A percentile compares a stretch with the other conserved stretches of the same genome.
Conservation (phyloP, 2,797 vertebrate genomes). For the Octomys mimax region DNA sequence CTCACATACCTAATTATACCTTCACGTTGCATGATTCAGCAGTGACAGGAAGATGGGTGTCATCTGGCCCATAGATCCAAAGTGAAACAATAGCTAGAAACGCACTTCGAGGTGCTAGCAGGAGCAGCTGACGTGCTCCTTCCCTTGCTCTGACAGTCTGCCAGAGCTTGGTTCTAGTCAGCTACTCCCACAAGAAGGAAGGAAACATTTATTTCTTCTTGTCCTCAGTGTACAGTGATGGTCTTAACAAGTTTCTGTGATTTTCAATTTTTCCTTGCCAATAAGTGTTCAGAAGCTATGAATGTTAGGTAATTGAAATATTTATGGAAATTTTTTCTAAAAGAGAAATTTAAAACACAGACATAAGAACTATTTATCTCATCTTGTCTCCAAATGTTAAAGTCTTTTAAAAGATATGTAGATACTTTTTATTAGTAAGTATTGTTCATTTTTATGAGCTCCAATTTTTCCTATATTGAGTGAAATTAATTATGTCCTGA, state of each 20-base stretch:
- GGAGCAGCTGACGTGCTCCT: background rate
- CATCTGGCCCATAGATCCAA: background rate
- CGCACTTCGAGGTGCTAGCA: background rate
- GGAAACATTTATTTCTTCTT: background rate
- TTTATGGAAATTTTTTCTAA: slow-evolving; percentile 27
- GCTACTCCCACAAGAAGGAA: background rate
- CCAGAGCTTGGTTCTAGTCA: background rate
- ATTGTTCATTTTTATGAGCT: background rate
- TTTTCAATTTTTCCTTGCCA: background rate
- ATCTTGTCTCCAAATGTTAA: background rate
- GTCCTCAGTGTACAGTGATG: background rate
- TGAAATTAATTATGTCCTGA: slow-evolving; percentile 43
- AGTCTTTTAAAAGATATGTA: slow-evolving; percentile 21
- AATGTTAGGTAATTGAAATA: background rate
- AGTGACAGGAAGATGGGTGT: background rate
- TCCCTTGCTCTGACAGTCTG: background rate
- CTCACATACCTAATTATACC: background rate
- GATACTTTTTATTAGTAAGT: slow-evolving; percentile 42
- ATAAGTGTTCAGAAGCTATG: slow-evolving; percentile 13
- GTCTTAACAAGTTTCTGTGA: background rate
- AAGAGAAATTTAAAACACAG: slow-evolving; percentile 16
- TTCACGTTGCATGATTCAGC: slow-evolving; percentile 36
- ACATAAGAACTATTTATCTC: background rate
- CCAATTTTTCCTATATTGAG: background rate
- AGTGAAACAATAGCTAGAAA: background rate